Evolutionary conservation across 2,888 invertebrate species (phyloP), one percentile per base, ranked within the genome.

Genomic region (Arrhopalites spinosus): DNA sequence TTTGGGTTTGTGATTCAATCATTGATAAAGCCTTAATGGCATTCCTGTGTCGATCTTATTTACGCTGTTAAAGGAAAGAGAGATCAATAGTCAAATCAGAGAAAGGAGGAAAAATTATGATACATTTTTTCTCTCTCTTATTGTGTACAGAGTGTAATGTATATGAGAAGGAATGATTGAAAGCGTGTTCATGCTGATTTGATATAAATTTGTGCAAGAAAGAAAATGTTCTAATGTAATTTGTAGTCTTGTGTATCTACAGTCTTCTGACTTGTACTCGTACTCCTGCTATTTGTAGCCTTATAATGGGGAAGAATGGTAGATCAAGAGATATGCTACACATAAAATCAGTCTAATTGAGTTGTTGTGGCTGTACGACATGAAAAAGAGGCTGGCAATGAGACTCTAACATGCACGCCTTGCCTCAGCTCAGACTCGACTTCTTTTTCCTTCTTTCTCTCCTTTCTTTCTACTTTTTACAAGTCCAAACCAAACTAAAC

Each of bases 321-420:
- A 61, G 61, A 72, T 72, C 59, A 56, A 72, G 71, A 67, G 73
- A 67, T 73, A 77, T 74, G 70, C 64, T 77, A 59, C 75, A 73
- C 73, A 75, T 77, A 66, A 78, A 78, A 78, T 75, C 74, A 68
- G 74, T 76, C 76, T 78, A 78, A 78, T 78, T 78, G 78, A 78
- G 78, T 78, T 78, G 78, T 78, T 78, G 78, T 78, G 78, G 77
- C 78, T 77, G 77, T 77, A 77, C 66, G 69, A 78, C 78, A 78
- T 77, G 78, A 68, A 78, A 78, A 75, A 69, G 66, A 74, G 76
- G 27, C 50, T 74, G 74, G 53, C 27, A 75, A 78, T 76, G 76
- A 56, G 76, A 66, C 27, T 50, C 15, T 25, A 69, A 76, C 72
- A 76, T 68, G 73, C 67, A 76, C 56, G 30, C 17, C 36, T 36